Percentiles rank a stretch among this genome's conserved stretches.
phyloP scores from a whole-genome alignment of 2,888 invertebrate genomes.

The Cantharis rufa region DNA sequence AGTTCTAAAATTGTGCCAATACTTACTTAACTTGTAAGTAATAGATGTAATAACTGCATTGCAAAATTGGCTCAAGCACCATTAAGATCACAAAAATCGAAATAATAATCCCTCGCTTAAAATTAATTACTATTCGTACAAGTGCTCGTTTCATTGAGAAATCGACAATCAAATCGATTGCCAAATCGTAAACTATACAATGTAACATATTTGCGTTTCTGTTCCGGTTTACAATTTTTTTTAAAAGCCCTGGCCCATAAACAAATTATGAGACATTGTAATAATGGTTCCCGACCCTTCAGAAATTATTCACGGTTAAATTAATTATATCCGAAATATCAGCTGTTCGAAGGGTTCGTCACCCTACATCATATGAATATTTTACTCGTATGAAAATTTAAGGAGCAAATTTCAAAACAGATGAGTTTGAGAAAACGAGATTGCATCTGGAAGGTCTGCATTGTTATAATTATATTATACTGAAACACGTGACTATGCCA shows the following conservation, averaged over 20 bases:
- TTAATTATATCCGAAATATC: background rate
- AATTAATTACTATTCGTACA: background rate
- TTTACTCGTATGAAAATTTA: background rate
- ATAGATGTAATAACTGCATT: background rate
- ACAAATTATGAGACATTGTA: background rate
- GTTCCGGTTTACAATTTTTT: background rate
- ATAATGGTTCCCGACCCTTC: background rate
- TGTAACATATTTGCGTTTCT: background rate
- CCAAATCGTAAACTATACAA: background rate
- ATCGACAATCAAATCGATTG: background rate
- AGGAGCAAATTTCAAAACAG: background rate
- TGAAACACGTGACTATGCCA: background rate
- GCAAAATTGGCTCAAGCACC: background rate
- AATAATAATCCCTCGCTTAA: background rate
- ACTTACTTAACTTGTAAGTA: background rate
- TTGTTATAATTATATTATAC: background rate
- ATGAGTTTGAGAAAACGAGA: background rate
- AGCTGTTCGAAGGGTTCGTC: background rate
- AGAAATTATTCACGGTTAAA: background rate
- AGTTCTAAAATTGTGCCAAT: background rate
- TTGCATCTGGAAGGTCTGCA: background rate
- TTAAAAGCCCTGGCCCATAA: background rate
- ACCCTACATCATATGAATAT: background rate
- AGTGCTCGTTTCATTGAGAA: background rate
- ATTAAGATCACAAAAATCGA: background rate